Evolutionary conservation across 2,113 vertebrate genomes (phyloP).

Genomic region (Recurvirostra avosetta): DNA sequence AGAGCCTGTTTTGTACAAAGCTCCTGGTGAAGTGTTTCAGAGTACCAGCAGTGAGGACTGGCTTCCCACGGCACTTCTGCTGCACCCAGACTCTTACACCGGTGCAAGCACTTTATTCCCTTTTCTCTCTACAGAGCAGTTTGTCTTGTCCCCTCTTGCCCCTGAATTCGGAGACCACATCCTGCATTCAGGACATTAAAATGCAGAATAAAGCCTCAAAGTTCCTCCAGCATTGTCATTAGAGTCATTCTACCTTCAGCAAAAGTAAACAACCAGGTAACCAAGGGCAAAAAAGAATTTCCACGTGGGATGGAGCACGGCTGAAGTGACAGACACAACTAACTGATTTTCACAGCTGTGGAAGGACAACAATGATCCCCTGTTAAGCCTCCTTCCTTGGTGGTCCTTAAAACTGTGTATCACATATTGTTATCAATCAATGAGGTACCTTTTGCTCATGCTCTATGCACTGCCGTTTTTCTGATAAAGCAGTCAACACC

Average conservation of each 20-base stretch:
- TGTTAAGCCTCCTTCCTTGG: background rate
- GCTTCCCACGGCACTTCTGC: background rate
- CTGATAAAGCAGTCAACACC: background rate
- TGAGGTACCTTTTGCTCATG: background rate
- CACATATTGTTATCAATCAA: background rate
- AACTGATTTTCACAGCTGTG: background rate
- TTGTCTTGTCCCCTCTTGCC: background rate
- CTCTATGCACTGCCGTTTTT: rapidly evolving
- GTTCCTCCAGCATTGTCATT: background rate
- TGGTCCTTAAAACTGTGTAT: background rate
- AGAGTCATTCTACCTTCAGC: background rate
- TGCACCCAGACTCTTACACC: rapidly evolving
- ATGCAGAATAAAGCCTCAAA: background rate
- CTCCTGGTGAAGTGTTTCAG: background rate
- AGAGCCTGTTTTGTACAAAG: background rate
- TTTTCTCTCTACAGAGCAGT: background rate
- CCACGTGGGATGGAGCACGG: rapidly evolving
- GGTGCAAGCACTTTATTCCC: background rate
- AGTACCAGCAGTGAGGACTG: background rate
- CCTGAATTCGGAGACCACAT: background rate
- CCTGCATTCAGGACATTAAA: background rate
- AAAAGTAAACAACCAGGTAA: background rate
- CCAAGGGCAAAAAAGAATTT: background rate
- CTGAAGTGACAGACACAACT: background rate
- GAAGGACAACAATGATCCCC: background rate